Base-by-base conservation (phyloP, 2,888 invertebrate species). In the Chaitophorus viminalis region DNA sequence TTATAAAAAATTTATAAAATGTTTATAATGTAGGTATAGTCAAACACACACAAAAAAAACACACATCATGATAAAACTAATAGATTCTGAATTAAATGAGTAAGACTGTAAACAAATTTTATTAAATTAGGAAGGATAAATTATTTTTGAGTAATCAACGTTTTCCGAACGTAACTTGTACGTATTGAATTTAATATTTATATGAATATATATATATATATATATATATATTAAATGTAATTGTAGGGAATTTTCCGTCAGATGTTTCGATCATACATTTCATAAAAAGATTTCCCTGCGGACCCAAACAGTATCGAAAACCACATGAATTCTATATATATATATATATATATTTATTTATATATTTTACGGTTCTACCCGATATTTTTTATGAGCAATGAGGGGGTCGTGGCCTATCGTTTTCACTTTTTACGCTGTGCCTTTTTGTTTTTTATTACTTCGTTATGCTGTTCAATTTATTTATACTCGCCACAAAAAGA, bases 401-500 rank as follows among this genome's bases (percentile, higher is more conserved):
- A 65, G 70, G 74, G 74, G 87, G 79, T 72, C 76, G 31, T 52
- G 33, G 36, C 79, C 60, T 87, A 87, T 87, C 79, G 75, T 72
- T 87, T 87, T 81, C 79, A 78, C 79, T 81, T 87, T 87, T 81
- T 75, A 72, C 78, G 18, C 36, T 72, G 54, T 31, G 72, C 70
- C 72, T 65, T 86, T 68, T 85, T 68, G 46, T 76, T 77, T 84
- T 81, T 81, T 87, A 87, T 65, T 74, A 36, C 81, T 87, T 81
- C 46, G 87, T 79, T 65, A 60, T n/a, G n/a, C 87, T 31, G 87
- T 87, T 81, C 72, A 74, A 87, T 87, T 87, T 87, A 87, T 87
- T 81, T 79, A 74, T 87, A 87, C 39, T 81, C 60, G 31, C 79
- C 77, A 29, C 60, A 31, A 78, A 54, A 79, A 75, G 39, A 31